Percentiles rank a stretch among this genome's conserved stretches.
phyloP scores from a whole-genome alignment of 2,113 vertebrate genomes.

The Lasiurus cinereus region DNA sequence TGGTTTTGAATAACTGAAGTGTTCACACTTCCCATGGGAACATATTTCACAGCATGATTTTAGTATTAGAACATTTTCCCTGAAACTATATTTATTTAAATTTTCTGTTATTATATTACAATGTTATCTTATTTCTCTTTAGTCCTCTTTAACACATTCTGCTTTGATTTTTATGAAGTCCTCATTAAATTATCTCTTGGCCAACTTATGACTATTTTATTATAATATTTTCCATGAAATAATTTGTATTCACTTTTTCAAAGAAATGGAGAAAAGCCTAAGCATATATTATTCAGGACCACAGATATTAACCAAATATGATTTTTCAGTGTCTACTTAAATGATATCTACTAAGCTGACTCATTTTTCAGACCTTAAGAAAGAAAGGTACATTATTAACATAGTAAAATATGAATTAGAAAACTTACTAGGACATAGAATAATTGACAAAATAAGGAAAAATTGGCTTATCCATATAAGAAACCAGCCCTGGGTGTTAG shows the following conservation, averaged over 20 bases:
- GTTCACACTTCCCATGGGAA: slow-evolving; percentile 65
- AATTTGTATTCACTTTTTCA: slow-evolving; percentile 54
- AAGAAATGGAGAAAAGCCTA: slow-evolving; percentile 46
- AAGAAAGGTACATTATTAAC: background rate
- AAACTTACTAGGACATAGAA: background rate
- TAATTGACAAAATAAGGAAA: background rate
- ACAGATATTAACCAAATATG: slow-evolving; percentile 12
- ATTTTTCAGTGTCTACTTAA: slow-evolving; percentile 30
- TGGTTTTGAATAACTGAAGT: slow-evolving; percentile 47
- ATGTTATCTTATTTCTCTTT: background rate
- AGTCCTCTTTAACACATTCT: background rate
- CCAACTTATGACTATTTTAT: background rate
- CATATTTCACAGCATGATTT: background rate
- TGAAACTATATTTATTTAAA: slow-evolving; percentile 57
- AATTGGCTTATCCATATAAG: background rate
- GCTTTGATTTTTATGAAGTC: slow-evolving; percentile 27
- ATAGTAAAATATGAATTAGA: slow-evolving; percentile 23
- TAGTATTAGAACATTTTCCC: slow-evolving; percentile 15
- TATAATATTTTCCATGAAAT: slow-evolving; percentile 56
- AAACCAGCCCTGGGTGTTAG: background rate
- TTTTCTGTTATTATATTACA: slow-evolving; percentile 33
- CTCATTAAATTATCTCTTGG: background rate
- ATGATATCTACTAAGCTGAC: background rate
- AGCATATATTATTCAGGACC: slow-evolving; percentile 29
- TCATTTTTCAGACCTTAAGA: background rate